phyloP scores from a whole-genome alignment of 2,113 vertebrate genomes.

The Craseonycteris thonglongyai region DNA sequence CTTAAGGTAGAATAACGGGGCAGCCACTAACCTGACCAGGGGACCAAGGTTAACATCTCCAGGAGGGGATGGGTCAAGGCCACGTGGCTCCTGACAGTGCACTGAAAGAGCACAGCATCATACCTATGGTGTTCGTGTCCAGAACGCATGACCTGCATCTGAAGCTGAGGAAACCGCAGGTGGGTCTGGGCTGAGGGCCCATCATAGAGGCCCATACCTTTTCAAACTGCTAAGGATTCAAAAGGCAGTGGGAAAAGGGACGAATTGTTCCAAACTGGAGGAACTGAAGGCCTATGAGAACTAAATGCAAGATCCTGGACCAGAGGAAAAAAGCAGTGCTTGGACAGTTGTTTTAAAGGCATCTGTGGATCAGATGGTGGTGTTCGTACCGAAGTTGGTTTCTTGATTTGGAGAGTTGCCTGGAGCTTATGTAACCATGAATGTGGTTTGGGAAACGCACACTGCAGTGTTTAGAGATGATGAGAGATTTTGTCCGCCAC shows the following conservation, averaged over 20 bases:
- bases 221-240: not conserved
- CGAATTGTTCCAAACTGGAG: not conserved
- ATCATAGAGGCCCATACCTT: no score
- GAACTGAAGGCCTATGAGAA: not conserved
- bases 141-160: not conserved
- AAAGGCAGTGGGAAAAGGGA: not conserved
- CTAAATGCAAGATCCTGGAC: not conserved
- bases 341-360: not conserved
- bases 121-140: not conserved
- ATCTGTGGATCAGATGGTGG: not conserved
- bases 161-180: not conserved
- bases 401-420: not conserved
- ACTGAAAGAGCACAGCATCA: not conserved
- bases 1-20: not conserved
- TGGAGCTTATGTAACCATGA: not conserved
- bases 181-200: not conserved
- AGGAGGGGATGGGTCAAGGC: no score
- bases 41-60: not conserved
- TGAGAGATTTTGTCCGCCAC: not conserved
- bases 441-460: not conserved
- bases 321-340: not conserved
- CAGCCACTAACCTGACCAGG: rapidly evolving
- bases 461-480: not conserved
- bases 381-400: not conserved
- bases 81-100: not conserved